Base-by-base conservation (phyloP, 2,888 invertebrate species). In the Terebella lapidaria region DNA sequence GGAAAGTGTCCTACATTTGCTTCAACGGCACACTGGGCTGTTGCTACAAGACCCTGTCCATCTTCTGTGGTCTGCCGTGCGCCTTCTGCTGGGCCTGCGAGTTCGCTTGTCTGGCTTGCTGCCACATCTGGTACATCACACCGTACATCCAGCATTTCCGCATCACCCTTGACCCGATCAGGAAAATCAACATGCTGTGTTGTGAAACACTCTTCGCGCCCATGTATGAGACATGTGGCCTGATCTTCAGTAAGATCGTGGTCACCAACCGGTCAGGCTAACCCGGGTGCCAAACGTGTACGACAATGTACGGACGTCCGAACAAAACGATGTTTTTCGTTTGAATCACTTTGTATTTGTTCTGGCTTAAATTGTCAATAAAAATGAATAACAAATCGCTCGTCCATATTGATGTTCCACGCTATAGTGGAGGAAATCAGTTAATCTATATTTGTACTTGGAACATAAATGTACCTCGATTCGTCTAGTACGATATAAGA, bases 121-220 rank as follows among this genome's bases (percentile, higher is more conserved):
- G 25, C 49, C 87, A 89, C 82, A 87, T 89, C 72, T 89, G 89
- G 89, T 88, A 87, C 74, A 81, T 86, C n/a, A 86, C 84, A 0
- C 89, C 89, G 0, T 86, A 85, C 62, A 78, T 88, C 51, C 83
- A 88, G 57, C 84, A 85, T 63, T 84, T 86, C 77, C 87, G 86
- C 79, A 87, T 88, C 70, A 85, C 85, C 73, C 87, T 86, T 73
- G 84, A 85, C 0, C 85, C 86, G 0, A 78, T 84, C 22, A 30
- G 59, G 28, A 55, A 58, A 30, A 45, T 62, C 28, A 56, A 47
- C 35, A 20, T 27, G 25, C 25, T 47, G 1, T 54, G 55, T n/a
- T 55, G 66, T 4, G 56, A 57, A 56, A 59, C 65, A 30, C 49
- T 25, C 25, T 61, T 45, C 27, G 67, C 59, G 30, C 66, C 66